These are phyloP conservation scores for Loripinus fragilis DNA, from an alignment of 2,888 invertebrate species.

Conservation along the genomic window DNA sequence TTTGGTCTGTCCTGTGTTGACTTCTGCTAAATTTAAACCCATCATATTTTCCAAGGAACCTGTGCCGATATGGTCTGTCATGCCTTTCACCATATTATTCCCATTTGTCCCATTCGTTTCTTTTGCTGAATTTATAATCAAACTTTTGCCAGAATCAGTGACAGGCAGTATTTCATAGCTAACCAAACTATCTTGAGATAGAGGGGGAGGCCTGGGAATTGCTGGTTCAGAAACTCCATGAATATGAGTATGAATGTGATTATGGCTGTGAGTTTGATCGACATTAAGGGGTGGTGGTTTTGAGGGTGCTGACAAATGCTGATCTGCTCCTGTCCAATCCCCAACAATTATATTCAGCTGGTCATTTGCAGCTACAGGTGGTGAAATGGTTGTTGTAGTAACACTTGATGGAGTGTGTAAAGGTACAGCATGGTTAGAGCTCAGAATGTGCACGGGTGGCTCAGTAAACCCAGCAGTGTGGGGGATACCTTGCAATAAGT, in stretches of 20 bases:
- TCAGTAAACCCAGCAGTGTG: no score
- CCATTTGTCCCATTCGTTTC: no score
- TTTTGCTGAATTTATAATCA: no score
- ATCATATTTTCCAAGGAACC: not conserved
- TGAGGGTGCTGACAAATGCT: not conserved
- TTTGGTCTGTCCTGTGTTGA: not conserved
- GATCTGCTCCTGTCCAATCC: not conserved
- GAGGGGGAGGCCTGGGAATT: not conserved
- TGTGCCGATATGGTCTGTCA: not conserved
- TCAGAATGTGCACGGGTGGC: not conserved
- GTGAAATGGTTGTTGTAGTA: constrained; percentile 1
- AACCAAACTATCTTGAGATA: no score
- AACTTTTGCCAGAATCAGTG: no score
- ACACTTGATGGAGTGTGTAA: not conserved
- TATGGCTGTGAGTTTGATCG: not conserved
- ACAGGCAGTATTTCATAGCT: no score
- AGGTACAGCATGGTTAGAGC: not conserved
- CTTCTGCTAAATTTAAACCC: not conserved
- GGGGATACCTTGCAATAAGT: not conserved
- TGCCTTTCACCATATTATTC: no score
- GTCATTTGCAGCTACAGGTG: constrained; percentile 20
- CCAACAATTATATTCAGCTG: not conserved
- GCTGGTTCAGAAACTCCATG: not conserved
- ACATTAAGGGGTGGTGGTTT: not conserved
- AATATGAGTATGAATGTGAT: not conserved